Conservation (phyloP, 2,888 invertebrate genomes). For the Conchocele bisecta region DNA sequence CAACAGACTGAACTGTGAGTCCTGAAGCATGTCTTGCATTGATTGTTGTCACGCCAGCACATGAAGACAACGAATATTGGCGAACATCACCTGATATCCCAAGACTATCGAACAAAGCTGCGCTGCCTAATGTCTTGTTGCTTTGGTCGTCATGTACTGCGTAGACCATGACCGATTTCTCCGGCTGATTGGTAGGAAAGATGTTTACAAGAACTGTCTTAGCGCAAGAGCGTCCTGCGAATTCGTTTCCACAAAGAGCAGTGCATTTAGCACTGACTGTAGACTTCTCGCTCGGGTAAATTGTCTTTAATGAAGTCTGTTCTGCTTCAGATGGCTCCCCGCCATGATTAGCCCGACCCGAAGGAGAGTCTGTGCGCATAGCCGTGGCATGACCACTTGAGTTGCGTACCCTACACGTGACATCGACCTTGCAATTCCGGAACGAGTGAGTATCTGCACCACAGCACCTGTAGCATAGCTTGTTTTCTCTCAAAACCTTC, state of each 20-base stretch:
- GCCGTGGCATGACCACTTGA: slow-evolving; percentile 5
- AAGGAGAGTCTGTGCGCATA: slow-evolving; percentile 1
- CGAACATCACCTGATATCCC: not conserved
- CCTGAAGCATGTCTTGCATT: not conserved
- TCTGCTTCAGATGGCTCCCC: not conserved
- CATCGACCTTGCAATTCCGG: slow-evolving; percentile 4
- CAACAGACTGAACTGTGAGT: not conserved
- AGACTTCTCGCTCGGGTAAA: too few species aligned
- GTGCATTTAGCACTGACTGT: slow-evolving; percentile 31
- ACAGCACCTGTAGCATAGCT: slow-evolving; percentile 21
- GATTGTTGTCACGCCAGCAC: not conserved
- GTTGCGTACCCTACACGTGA: slow-evolving; percentile 10
- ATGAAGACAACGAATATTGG: slow-evolving; percentile 19
- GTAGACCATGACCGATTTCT: slow-evolving; percentile 17
- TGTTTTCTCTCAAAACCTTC: slow-evolving; percentile 10
- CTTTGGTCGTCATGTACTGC: slow-evolving; percentile 44
- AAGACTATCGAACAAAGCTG: slow-evolving; percentile 23
- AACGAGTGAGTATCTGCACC: not conserved
- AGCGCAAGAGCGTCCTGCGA: slow-evolving; percentile 28
- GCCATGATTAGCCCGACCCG: not conserved
- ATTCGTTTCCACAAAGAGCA: slow-evolving; percentile 3
- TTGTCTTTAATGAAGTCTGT: too few species aligned
- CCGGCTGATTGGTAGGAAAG: not conserved
- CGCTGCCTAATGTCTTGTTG: slow-evolving; percentile 19
- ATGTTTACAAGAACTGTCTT: slow-evolving; percentile 33